These are phyloP conservation scores for Orius insidiosus DNA, from an alignment of 1,140 invertebrate genomes.

Conservation along the genomic window DNA sequence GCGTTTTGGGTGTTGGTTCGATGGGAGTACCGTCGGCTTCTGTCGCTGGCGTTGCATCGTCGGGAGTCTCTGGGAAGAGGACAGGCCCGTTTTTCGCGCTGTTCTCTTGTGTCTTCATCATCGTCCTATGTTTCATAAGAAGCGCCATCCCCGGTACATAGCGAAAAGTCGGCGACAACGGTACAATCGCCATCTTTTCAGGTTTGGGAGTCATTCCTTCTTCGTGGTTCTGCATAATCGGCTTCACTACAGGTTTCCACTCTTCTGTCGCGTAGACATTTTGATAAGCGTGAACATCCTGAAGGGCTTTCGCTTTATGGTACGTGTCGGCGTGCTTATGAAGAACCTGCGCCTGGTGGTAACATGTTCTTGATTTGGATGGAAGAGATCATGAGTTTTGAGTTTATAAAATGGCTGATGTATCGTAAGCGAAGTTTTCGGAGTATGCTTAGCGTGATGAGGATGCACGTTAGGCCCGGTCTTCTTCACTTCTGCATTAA, in stretches of 20 bases:
- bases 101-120: background rate
- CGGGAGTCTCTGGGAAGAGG: constrained; percentile 17
- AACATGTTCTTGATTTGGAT: background rate
- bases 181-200: background rate
- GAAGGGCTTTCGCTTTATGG: background rate
- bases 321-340: background rate
- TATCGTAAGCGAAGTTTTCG: no score
- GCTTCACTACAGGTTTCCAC: constrained; percentile 3
- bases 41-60: constrained; percentile 12
- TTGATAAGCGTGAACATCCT: background rate
- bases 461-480: constrained; percentile 3
- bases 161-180: constrained; percentile 4
- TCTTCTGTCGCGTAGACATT: background rate
- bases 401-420: background rate
- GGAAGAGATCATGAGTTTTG: background rate
- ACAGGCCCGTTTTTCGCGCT: constrained; percentile 15
- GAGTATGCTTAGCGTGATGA: no score
- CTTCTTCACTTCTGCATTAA: constrained; percentile 8
- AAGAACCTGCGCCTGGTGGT: background rate
- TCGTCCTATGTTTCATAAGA: background rate
- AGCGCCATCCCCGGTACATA: constrained; percentile 9
- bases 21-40: constrained; percentile 13
- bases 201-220: constrained; percentile 1
- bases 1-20: constrained; percentile 1
- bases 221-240: constrained; percentile 5